These are phyloP conservation scores for Diprion similis DNA, from an alignment of 1,140 invertebrate species.

Conservation along the genomic window DNA sequence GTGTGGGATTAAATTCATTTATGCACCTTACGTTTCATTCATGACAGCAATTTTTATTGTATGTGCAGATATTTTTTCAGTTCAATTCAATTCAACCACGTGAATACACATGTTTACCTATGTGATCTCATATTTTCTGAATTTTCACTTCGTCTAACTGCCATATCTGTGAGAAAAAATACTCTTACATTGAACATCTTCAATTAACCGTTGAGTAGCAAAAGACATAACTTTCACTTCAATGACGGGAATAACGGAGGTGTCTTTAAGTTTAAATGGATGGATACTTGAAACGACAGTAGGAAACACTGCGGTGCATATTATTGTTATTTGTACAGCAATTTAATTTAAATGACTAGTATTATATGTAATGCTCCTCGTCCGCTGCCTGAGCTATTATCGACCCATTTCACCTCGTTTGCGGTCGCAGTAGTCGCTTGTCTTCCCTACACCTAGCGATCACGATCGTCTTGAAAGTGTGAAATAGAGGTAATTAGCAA, in stretches of 20 bases:
- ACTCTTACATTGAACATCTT: too few species aligned
- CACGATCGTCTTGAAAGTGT: not conserved
- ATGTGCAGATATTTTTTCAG: too few species aligned
- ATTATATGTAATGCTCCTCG: not conserved
- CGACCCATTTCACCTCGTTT: not conserved
- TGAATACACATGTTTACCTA: too few species aligned
- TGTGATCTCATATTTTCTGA: too few species aligned
- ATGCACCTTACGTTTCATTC: too few species aligned
- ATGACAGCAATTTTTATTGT: too few species aligned
- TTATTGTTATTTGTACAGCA: not conserved
- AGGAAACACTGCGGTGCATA: not conserved
- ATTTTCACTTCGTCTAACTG: too few species aligned
- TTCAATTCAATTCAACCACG: too few species aligned
- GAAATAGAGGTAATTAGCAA: slow-evolving; percentile 2
- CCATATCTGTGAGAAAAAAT: too few species aligned
- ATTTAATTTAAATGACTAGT: not conserved
- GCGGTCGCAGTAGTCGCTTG: not conserved
- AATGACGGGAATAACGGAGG: not conserved
- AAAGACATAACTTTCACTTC: not conserved
- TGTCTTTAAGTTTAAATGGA: not conserved
- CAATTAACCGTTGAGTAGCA: too few species aligned
- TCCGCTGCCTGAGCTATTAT: not conserved
- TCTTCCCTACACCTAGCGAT: not conserved
- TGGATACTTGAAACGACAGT: too few species aligned
- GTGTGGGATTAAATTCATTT: too few species aligned